Evolutionary conservation across 2,888 invertebrate species (phyloP).

Genomic region (Metallyticus violacea): DNA sequence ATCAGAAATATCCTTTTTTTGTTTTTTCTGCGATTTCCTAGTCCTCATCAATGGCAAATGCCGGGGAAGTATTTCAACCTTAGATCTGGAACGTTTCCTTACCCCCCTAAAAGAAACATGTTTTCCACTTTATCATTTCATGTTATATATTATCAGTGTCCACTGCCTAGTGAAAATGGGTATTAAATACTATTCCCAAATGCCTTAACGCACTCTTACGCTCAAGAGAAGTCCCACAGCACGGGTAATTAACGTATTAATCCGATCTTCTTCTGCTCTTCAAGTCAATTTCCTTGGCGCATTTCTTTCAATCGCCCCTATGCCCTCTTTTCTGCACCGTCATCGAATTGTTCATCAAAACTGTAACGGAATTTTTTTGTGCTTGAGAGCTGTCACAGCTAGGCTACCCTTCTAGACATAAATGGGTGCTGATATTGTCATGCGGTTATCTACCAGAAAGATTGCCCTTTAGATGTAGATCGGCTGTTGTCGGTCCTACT

Average conservation of each 20-base stretch:
- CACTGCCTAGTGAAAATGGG: no score
- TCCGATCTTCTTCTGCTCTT: constrained; percentile 14
- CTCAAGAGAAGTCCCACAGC: neutral
- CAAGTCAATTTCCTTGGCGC: neutral
- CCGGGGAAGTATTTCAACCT: no score
- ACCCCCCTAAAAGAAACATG: no score
- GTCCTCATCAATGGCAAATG: no score
- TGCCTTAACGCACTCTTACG: neutral
- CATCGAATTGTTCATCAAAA: neutral
- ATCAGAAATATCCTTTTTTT: no score
- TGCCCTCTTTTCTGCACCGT: neutral
- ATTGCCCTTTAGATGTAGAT: neutral
- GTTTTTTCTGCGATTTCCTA: no score
- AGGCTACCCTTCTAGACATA: neutral
- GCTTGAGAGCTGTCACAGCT: neutral
- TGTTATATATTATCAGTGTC: no score
- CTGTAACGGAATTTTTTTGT: neutral
- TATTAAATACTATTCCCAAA: neutral
- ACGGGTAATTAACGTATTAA: constrained; percentile 14
- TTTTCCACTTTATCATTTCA: no score
- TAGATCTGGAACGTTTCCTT: no score
- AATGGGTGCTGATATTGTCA: neutral
- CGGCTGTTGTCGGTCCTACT: neutral
- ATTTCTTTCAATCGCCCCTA: neutral
- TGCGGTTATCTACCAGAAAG: neutral